Evolutionary conservation across 2,888 invertebrate species (phyloP).

Genomic region (Melieria crassipennis): DNA sequence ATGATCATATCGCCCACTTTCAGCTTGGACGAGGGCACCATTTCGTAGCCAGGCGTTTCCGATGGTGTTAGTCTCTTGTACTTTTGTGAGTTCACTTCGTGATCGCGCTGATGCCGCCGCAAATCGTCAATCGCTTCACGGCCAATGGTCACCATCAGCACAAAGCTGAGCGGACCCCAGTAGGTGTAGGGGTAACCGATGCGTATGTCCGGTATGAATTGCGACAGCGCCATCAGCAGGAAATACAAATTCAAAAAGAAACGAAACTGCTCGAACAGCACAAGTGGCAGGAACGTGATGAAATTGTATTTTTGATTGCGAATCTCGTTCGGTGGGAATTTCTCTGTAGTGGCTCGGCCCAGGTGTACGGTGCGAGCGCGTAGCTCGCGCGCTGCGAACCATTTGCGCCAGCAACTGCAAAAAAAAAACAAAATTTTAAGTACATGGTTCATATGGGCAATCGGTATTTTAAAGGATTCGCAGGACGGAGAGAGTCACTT

Average conservation of each 20-base stretch:
- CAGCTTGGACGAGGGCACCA: slow-evolving; percentile 86
- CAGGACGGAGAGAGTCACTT: too few relatives aligned
- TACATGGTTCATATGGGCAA: too few relatives aligned
- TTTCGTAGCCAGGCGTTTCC: slow-evolving; percentile 71
- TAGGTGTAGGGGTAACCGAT: slow-evolving; percentile 99
- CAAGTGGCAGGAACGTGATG: slow-evolving; percentile 87
- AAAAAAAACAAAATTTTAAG: slow-evolving; percentile 17
- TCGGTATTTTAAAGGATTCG: too few relatives aligned
- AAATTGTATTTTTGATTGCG: slow-evolving; percentile 98
- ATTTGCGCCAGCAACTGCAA: slow-evolving; percentile 81
- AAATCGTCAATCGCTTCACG: slow-evolving; percentile 98
- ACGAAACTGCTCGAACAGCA: slow-evolving; percentile 97
- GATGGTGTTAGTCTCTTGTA: slow-evolving; percentile 81
- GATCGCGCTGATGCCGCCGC: slow-evolving; percentile 89
- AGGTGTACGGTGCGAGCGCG: slow-evolving; percentile 80
- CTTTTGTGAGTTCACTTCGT: slow-evolving; percentile 94
- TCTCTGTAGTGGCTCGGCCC: slow-evolving; percentile 78
- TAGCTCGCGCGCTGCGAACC: slow-evolving; percentile 78
- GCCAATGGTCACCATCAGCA: slow-evolving; percentile 93
- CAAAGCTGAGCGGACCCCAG: slow-evolving; percentile 98
- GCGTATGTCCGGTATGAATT: slow-evolving; percentile 95
- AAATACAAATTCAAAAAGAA: slow-evolving; percentile 99
- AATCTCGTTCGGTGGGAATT: slow-evolving; percentile 94
- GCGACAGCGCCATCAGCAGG: slow-evolving; percentile 96
- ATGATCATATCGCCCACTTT: slow-evolving; percentile 81